Conservation (phyloP, 2,113 vertebrate species). For the Colaptes auratus region DNA sequence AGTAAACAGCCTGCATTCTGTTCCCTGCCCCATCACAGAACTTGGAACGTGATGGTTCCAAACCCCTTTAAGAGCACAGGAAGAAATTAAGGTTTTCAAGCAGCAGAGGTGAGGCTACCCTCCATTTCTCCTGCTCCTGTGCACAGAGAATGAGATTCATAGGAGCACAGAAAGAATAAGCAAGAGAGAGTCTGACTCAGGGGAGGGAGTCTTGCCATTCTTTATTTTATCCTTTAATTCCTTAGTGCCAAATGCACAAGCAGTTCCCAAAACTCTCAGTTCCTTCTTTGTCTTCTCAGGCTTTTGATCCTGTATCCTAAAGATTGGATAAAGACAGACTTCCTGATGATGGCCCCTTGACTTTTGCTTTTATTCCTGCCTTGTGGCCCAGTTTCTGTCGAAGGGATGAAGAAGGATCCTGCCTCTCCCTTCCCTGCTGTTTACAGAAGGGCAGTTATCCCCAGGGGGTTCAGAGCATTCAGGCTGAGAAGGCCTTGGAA, state of each 20-base stretch:
- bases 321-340: not conserved
- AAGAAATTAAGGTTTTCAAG: not conserved
- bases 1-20: not conserved
- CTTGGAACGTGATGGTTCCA: not conserved
- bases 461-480: not conserved
- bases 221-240: slow-evolving; percentile 4
- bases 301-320: not conserved
- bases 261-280: not conserved
- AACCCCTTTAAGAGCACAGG: not conserved
- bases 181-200: not conserved
- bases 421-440: not conserved
- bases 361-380: not conserved
- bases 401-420: not conserved
- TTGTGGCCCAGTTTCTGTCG: not conserved
- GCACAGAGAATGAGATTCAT: not conserved
- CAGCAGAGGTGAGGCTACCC: not conserved
- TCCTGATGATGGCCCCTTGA: not conserved
- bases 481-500: not conserved
- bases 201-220: not conserved
- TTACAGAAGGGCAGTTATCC: not conserved
- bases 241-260: not conserved
- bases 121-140: not conserved
- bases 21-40: not conserved
- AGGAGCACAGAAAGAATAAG: not conserved
- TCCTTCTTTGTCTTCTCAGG: not conserved